Conservation (phyloP, 1,140 invertebrate species). For the Caenorhabditis remanei region DNA sequence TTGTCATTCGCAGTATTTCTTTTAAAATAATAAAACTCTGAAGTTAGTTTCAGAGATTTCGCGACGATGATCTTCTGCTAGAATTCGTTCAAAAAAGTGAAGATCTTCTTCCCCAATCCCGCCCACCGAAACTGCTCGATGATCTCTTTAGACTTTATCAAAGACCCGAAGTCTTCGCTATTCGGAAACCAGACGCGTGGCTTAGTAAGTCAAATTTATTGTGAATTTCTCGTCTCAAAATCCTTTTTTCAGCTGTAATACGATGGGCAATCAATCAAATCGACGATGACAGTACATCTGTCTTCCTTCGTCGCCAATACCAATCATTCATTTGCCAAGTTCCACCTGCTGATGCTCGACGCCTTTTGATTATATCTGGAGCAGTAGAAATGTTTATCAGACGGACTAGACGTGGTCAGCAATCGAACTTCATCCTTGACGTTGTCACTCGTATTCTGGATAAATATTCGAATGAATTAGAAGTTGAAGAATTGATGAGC, state of each 20-base stretch:
- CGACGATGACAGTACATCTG: neutral
- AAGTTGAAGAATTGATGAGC: neutral
- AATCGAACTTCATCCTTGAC: neutral
- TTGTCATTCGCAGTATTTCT: no score
- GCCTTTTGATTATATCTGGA: slow-evolving; percentile 12
- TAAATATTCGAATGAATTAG: slow-evolving; percentile 1
- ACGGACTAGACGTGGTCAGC: neutral
- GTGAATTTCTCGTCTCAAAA: no score
- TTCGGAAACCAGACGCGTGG: slow-evolving; percentile 20
- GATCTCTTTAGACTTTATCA: slow-evolving; percentile 34
- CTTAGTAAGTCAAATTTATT: neutral
- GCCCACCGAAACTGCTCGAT: slow-evolving; percentile 17
- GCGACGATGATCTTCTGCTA: neutral
- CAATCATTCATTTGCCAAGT: slow-evolving; percentile 16
- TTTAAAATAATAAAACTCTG: no score
- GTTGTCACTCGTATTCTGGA: neutral
- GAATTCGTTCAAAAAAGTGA: slow-evolving; percentile 45
- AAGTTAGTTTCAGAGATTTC: neutral
- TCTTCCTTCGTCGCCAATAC: slow-evolving; percentile 30
- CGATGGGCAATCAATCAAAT: slow-evolving; percentile 39
- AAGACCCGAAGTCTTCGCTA: neutral
- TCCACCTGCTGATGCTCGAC: slow-evolving; percentile 10
- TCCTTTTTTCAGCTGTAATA: neutral
- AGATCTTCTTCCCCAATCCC: slow-evolving; percentile 39
- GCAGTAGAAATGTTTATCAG: slow-evolving; percentile 12